A percentile compares a stretch with the other conserved stretches of the same genome.
phyloP scores from a whole-genome alignment of 2,113 vertebrate genomes.

The Siniperca knerii region DNA sequence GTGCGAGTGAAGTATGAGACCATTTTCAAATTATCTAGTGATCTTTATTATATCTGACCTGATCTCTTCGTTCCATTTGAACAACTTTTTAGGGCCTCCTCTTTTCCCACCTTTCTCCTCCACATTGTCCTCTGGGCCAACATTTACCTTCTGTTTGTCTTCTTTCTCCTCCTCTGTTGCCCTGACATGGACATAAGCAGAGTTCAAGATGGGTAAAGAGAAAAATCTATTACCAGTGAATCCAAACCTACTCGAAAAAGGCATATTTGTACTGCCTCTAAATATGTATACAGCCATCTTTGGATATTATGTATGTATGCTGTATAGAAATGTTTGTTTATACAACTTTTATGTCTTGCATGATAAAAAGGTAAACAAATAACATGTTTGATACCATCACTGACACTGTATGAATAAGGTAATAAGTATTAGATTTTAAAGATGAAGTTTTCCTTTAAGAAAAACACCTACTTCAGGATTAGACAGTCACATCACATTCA shows the following conservation, averaged over 20 bases:
- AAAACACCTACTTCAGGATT: neutral
- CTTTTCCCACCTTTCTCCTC: slow-evolving; percentile 90
- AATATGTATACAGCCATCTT: neutral
- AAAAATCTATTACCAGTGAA: neutral
- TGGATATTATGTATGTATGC: neutral
- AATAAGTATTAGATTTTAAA: too few relatives aligned
- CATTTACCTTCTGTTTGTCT: slow-evolving; percentile 84
- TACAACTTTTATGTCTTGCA: neutral
- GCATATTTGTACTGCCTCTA: neutral
- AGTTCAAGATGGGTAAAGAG: neutral
- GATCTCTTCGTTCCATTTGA: slow-evolving; percentile 95
- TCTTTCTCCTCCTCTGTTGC: slow-evolving; percentile 89
- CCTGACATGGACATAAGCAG: slow-evolving; percentile 74
- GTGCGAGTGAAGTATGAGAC: neutral
- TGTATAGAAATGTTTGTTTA: neutral
- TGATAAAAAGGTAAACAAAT: neutral
- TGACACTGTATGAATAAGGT: too few relatives aligned
- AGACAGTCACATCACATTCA: neutral
- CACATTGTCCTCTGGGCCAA: slow-evolving; percentile 85
- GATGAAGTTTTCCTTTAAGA: neutral
- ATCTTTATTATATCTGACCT: slow-evolving; percentile 76
- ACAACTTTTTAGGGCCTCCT: slow-evolving; percentile 90
- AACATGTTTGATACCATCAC: neutral
- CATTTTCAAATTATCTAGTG: neutral
- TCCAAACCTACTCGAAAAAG: neutral